Base-by-base conservation (phyloP, 2,888 invertebrate species). In the Oasisia sp. region DNA sequence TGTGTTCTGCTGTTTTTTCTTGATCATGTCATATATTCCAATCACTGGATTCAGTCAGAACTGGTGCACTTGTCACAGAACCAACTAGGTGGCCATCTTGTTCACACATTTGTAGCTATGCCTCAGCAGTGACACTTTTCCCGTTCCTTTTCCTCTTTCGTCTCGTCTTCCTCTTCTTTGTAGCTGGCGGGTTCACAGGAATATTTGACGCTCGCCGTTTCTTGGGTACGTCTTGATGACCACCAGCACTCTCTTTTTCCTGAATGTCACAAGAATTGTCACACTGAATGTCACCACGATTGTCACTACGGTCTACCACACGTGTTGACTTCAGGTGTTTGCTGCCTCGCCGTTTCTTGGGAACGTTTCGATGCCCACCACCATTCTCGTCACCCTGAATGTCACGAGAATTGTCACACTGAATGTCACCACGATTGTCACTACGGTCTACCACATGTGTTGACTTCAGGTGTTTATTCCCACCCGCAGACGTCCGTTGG, bases 401-500 rank as follows among this genome's bases (percentile, higher is more conserved):
- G 74, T 74, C 74, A 74, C 74, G 5, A 74, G 19, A 19, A 7
- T 27, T 5, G 74, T 74, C 74, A 74, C n/a, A 1, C 27, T 74
- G 74, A 74, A 74, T 7, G 74, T n/a, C 74, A 27, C n/a, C 74
- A 74, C 74, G 7, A 27, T 74, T 74, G 74, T 74, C 74, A 74
- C 74, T 27, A 27, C 27, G 19, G 27, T 27, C 27, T 5, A 74
- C 27, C 74, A 74, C 74, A 74, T 27, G 7, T 74, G 74, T 19
- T 74, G 74, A 7, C 27, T 74, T 74, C 7, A 27, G 19, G 27
- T 7, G 74, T 74, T 74, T 74, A 58, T 19, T 58, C 19, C 27
- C 74, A 74, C 74, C 27, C 74, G 27, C n/a, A n/a, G 74, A 74
- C 27, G n/a, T 92, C 91, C 93, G 93, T 74, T 92, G 91, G 89